Conservation (phyloP, 2,797 vertebrate genomes). For the Sphenopsis melanotis region DNA sequence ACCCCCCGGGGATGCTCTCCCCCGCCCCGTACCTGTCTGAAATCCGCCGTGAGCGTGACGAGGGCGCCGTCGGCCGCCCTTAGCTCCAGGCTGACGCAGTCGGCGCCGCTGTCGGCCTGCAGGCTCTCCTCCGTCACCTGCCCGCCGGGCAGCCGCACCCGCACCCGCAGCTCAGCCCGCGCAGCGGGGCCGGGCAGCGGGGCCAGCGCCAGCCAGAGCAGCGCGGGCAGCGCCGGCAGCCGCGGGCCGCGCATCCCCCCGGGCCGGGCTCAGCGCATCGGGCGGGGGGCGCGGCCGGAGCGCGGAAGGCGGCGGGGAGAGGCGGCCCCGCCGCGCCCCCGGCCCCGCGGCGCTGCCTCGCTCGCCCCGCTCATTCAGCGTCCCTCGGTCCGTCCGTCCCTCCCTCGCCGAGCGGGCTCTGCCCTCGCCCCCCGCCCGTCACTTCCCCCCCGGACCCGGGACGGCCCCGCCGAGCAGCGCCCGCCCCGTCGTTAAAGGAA, state of each 20-base stretch:
- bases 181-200: constrained; percentile 16
- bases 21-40: constrained; percentile 82
- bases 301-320: neutral
- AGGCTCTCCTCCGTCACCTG: constrained; percentile 90
- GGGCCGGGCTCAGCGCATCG: neutral
- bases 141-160: constrained; percentile 88
- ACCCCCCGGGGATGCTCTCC: neutral
- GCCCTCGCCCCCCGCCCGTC: constrained; percentile 72
- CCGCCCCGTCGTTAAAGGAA: constrained; percentile 86
- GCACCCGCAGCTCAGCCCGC: constrained; percentile 86
- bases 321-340: neutral
- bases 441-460: constrained; percentile 79
- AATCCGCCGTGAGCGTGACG: constrained; percentile 89
- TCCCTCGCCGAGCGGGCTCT: neutral
- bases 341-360: neutral
- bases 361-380: constrained; percentile 60
- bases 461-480: constrained; percentile 75
- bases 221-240: constrained; percentile 13
- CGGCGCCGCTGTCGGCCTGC: constrained; percentile 88
- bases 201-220: constrained; percentile 31
- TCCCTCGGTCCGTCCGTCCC: too few relatives aligned
- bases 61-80: constrained; percentile 88
- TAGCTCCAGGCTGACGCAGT: constrained; percentile 89
- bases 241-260: constrained; percentile 24
- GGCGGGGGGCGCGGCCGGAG: neutral